These are phyloP conservation scores for Junco hyemalis DNA, from an alignment of 2,113 vertebrate genomes.

Conservation along the genomic window DNA sequence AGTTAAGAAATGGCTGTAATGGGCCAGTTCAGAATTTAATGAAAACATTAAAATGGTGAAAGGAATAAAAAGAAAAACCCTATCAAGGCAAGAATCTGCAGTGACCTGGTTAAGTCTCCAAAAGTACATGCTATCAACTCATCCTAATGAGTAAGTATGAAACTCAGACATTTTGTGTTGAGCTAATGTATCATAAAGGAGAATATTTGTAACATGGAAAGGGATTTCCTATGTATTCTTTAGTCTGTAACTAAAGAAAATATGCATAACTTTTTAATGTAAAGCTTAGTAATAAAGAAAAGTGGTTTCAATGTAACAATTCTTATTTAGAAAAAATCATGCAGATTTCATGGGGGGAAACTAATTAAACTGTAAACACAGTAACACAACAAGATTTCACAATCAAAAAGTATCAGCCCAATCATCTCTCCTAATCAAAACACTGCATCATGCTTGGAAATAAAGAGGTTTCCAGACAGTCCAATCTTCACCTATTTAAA, in stretches of 20 bases:
- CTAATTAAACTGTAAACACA: background rate
- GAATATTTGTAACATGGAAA: background rate
- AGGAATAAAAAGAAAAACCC: background rate
- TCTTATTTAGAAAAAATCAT: background rate
- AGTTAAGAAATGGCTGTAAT: background rate
- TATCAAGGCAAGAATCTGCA: background rate
- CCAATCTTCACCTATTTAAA: background rate
- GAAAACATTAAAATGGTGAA: background rate
- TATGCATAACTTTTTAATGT: background rate
- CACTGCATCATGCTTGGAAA: background rate
- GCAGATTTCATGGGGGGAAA: fast-evolving
- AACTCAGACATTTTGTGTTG: background rate
- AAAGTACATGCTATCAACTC: background rate
- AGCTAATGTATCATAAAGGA: background rate
- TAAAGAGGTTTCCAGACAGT: background rate
- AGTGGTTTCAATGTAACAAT: background rate
- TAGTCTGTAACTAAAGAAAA: background rate
- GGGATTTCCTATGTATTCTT: background rate
- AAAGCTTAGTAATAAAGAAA: background rate
- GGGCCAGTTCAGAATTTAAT: background rate
- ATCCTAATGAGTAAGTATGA: background rate
- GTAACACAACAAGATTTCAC: background rate
- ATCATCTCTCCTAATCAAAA: conserved; percentile 9
- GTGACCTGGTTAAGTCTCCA: background rate
- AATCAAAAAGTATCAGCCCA: background rate